These are phyloP conservation scores for Orthosia incerta DNA, from an alignment of 2,888 invertebrate genomes.

Conservation along the genomic window DNA sequence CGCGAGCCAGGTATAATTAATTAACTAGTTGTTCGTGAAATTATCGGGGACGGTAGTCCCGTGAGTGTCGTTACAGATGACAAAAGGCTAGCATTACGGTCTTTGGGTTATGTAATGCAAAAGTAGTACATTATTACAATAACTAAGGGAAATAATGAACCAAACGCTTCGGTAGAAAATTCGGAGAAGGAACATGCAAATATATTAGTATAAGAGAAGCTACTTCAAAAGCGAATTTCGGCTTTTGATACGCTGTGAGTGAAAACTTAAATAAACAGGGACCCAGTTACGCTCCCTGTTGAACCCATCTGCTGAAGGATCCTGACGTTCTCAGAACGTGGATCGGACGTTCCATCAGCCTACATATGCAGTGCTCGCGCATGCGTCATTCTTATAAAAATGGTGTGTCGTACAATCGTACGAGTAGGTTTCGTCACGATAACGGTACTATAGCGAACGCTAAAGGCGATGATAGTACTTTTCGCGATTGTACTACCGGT, in stretches of 20 bases:
- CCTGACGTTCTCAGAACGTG: slow-evolving; percentile 42
- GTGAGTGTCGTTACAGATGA: slow-evolving; percentile 3
- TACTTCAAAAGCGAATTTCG: slow-evolving; percentile 8
- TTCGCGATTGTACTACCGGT: slow-evolving; percentile 62
- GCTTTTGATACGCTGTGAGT: neutral
- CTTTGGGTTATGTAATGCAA: neutral
- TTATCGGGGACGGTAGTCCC: slow-evolving; percentile 11
- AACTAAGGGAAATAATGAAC: neutral
- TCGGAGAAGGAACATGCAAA: neutral
- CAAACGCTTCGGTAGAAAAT: neutral
- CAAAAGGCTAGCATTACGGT: neutral
- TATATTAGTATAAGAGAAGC: neutral
- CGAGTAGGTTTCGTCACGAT: slow-evolving; percentile 71
- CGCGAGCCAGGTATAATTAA: slow-evolving; percentile 37
- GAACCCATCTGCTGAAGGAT: slow-evolving; percentile 37
- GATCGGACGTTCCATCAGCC: slow-evolving; percentile 46
- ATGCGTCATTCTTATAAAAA: slow-evolving; percentile 82
- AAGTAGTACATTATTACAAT: neutral
- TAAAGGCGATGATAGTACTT: slow-evolving; percentile 71
- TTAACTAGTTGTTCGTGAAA: slow-evolving; percentile 44
- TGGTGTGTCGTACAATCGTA: slow-evolving; percentile 69
- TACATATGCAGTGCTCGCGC: slow-evolving; percentile 66
- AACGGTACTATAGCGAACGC: slow-evolving; percentile 80
- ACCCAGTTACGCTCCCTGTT: slow-evolving; percentile 4
- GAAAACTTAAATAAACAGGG: slow-evolving; percentile 13